Conservation (phyloP, 1,140 invertebrate species). For the Magallana gigas region DNA sequence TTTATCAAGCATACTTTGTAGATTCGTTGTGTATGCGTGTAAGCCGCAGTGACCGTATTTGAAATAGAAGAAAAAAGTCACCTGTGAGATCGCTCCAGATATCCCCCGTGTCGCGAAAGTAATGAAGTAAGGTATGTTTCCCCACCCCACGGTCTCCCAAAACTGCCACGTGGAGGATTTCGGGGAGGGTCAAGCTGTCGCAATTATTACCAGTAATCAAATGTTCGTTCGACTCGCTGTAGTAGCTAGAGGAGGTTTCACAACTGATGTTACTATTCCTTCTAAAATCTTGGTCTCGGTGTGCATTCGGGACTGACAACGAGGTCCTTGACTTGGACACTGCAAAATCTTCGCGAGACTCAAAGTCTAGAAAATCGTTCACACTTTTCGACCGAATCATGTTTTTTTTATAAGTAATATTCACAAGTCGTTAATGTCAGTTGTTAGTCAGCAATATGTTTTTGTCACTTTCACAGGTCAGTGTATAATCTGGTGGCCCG, state of each 20-base stretch:
- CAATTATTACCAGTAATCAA: not conserved
- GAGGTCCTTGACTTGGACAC: not conserved
- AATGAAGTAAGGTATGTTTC: not conserved
- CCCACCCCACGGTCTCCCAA: not conserved
- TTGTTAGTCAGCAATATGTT: not conserved
- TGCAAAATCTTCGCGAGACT: not conserved
- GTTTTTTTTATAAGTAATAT: not conserved
- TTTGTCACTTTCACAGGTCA: not conserved
- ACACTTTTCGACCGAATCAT: not conserved
- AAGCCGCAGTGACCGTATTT: too few relatives aligned
- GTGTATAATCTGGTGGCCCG: not conserved
- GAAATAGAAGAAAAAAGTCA: not conserved
- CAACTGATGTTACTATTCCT: conserved; percentile 8
- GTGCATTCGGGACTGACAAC: not conserved
- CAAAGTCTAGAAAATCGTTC: not conserved
- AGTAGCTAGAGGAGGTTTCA: conserved; percentile 1
- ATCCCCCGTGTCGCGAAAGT: not conserved
- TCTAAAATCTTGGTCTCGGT: not conserved
- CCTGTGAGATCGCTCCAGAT: not conserved
- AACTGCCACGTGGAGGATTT: not conserved
- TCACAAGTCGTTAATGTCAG: not conserved
- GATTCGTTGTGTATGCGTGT: too few relatives aligned
- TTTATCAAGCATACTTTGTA: too few relatives aligned
- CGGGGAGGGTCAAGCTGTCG: not conserved
- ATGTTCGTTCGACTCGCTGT: not conserved